Evolutionary conservation across 2,797 vertebrate genomes (phyloP).

Genomic region (Ciconia nigra): DNA sequence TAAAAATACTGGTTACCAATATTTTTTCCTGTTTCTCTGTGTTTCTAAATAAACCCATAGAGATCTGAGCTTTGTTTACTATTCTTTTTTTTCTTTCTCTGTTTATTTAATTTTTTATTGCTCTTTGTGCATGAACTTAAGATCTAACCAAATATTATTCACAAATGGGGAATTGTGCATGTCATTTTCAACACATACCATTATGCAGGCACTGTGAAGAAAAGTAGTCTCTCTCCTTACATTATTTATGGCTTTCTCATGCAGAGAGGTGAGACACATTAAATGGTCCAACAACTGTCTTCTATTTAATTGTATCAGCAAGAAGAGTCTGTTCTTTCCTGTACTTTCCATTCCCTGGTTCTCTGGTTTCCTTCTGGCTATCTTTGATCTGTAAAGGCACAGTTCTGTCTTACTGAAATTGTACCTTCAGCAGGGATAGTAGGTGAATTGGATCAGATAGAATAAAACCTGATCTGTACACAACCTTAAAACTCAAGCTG

Average conservation of each 20-base stretch:
- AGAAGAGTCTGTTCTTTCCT: slow-evolving; percentile 13
- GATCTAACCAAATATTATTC: not conserved
- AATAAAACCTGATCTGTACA: not conserved
- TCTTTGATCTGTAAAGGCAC: slow-evolving; percentile 18
- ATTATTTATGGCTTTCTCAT: slow-evolving; percentile 52
- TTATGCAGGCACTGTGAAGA: slow-evolving; percentile 8
- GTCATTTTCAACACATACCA: not conserved
- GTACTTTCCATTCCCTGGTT: not conserved
- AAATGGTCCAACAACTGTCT: slow-evolving; percentile 45
- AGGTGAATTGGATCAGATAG: not conserved
- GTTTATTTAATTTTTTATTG: not conserved
- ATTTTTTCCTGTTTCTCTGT: not conserved
- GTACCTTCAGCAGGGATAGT: not conserved
- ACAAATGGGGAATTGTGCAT: not conserved
- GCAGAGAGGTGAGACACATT: slow-evolving; percentile 30
- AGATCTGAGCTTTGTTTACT: not conserved
- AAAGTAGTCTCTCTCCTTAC: not conserved
- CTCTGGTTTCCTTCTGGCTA: not conserved
- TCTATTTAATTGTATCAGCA: slow-evolving; percentile 36
- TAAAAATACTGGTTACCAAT: not conserved
- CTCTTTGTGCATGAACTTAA: not conserved
- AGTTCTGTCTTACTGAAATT: not conserved
- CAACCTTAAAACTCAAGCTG: not conserved
- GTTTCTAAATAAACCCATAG: not conserved
- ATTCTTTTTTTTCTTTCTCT: not conserved